Base-by-base conservation (phyloP, 1,140 invertebrate genomes). In the Ostrea edulis region DNA sequence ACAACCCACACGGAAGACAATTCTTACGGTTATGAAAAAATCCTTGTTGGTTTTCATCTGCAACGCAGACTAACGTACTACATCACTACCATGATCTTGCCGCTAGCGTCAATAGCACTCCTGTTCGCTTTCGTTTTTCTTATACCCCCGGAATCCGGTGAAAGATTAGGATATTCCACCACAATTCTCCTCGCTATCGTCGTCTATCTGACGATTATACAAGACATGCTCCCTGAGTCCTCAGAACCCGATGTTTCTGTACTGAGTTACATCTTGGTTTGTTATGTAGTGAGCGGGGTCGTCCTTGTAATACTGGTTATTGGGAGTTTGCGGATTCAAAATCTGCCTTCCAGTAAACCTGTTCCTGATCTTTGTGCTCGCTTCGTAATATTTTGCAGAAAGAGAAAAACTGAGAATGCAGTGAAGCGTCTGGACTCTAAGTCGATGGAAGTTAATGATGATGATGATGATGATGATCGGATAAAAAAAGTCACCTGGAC, bases 201-300 rank as follows among this genome's bases (percentile, higher is more conserved):
- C 62, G 96, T 96, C 22, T 96, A 96, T 91, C 95, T 96, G 94
- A 92, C 96, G 55, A 95, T 95, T 81, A 95, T 96, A 65, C 95
- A 95, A n/a, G 96, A 96, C 89, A 95, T 95, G 84, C 94, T 96
- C 92, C 96, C 96, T 7, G 95, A 96, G 90, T 96, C 95, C 2
- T 96, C 96, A 11, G 65, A 91, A 4, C 88, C 90, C 29, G 14
- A 65, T 62, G 65, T 86, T 25, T 29, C 84, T 44, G n/a, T 68
- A 9, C 25, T 86, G 2, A 44, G 84, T 65, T 86, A 86, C 8
- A 58, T 62, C n/a, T 62, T 62, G 58, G 58, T 62, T 5, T 20
- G 7, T 17, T 62, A 62, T 62, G 58, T 62, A 20, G 7, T 62
- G 5, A 62, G 14, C n/a, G 58, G 58, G 58, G 14, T n/a, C 14